phyloP scores from a whole-genome alignment of 2,797 vertebrate species.

The Pseudomugil tenellus region DNA sequence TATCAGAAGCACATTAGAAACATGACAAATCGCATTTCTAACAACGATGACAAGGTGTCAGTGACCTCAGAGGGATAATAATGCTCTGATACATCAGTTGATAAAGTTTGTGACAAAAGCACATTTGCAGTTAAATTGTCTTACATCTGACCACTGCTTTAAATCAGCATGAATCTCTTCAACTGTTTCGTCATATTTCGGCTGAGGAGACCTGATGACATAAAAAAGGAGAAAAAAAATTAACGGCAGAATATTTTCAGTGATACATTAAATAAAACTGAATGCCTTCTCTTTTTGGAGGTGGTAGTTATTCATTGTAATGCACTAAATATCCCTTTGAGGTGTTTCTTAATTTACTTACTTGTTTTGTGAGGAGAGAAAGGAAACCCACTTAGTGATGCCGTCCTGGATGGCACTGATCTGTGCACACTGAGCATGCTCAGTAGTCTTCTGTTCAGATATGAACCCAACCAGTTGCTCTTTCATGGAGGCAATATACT shows the following conservation, averaged over 20 bases:
- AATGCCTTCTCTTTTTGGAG: neutral
- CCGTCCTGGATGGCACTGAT: constrained; percentile 66
- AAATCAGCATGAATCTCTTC: constrained; percentile 69
- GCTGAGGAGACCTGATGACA: constrained; percentile 57
- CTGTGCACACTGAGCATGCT: constrained; percentile 71
- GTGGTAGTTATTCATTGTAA: neutral
- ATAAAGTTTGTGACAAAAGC: neutral
- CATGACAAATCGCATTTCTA: neutral
- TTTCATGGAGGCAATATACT: constrained; percentile 79
- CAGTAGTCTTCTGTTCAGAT: constrained; percentile 68
- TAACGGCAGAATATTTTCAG: neutral
- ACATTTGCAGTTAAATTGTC: constrained; percentile 9
- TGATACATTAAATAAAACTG: neutral
- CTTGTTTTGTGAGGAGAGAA: constrained; percentile 68
- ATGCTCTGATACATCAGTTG: neutral
- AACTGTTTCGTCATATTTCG: constrained; percentile 57
- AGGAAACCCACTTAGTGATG: constrained; percentile 74
- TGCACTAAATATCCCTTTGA: neutral
- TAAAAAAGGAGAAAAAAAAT: neutral
- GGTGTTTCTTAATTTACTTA: constrained; percentile 50
- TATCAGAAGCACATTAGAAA: neutral
- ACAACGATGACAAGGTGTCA: neutral
- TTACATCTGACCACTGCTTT: constrained; percentile 78
- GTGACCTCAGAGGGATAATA: neutral
- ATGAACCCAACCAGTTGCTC: constrained; percentile 66